A percentile compares a stretch with the other conserved stretches of the same genome.
phyloP scores from a whole-genome alignment of 1,140 invertebrate genomes.

The Drosophila yakuba region DNA sequence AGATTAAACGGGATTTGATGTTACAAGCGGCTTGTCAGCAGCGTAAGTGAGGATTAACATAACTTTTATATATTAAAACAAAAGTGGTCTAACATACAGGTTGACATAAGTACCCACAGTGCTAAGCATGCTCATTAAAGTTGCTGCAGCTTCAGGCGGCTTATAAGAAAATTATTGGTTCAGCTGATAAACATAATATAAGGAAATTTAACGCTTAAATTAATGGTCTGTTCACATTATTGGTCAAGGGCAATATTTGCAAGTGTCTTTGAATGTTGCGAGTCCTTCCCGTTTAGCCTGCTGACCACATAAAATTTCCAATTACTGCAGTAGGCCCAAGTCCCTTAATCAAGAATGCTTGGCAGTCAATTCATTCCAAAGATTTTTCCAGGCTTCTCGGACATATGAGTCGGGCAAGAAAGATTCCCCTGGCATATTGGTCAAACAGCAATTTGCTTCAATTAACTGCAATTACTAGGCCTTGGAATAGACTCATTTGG shows the following conservation, averaged over 20 bases:
- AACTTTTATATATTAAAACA: slow-evolving; percentile 21
- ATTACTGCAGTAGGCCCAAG: slow-evolving; percentile 33
- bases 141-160: not conserved
- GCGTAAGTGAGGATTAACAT: slow-evolving; percentile 25
- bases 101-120: not conserved
- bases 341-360: not conserved
- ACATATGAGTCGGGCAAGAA: slow-evolving; percentile 9
- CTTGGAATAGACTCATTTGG: slow-evolving; percentile 29
- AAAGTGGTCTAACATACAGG: slow-evolving; percentile 22
- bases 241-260: not conserved
- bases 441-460: slow-evolving; percentile 69
- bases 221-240: not conserved
- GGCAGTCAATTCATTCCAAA: slow-evolving; percentile 46
- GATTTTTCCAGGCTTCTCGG: slow-evolving; percentile 37
- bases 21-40: slow-evolving; percentile 28
- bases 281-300: not conserved
- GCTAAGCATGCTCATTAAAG: not conserved
- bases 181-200: not conserved
- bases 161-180: not conserved
- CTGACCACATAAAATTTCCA: slow-evolving; percentile 28
- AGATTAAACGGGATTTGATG: slow-evolving; percentile 50
- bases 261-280: slow-evolving; percentile 3
- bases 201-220: not conserved
- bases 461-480: slow-evolving; percentile 71
- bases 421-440: slow-evolving; percentile 42